These are phyloP conservation scores for Saturnia japonica DNA, from an alignment of 2,888 invertebrate species.

Conservation along the genomic window DNA sequence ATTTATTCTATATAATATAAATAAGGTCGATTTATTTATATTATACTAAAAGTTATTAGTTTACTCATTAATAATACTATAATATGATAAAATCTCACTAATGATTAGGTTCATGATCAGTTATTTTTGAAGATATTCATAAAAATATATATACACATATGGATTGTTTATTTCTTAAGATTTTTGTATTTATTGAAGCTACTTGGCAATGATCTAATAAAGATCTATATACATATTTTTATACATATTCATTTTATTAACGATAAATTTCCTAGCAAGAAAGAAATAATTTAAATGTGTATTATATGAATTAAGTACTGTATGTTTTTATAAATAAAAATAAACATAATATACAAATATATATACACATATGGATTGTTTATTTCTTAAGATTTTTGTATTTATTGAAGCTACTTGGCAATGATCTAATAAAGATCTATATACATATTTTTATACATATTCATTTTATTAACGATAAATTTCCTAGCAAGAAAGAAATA, in stretches of 20 bases:
- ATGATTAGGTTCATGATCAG: background rate
- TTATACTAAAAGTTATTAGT: slow-evolving; percentile 6
- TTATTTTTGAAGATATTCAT: background rate
- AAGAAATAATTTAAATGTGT: too few species aligned
- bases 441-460: too few species aligned
- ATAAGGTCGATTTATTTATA: background rate
- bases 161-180: background rate
- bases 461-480: too few species aligned
- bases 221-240: too few species aligned
- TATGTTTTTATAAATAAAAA: too few species aligned
- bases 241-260: too few species aligned
- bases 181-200: background rate
- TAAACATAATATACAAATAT: background rate
- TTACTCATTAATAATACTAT: background rate
- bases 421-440: too few species aligned
- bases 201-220: too few species aligned
- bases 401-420: background rate
- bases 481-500: too few species aligned
- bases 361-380: background rate
- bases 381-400: background rate
- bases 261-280: too few species aligned
- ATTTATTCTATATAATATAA: background rate
- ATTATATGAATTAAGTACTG: too few species aligned
- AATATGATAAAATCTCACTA: background rate
- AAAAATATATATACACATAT: background rate